Evolutionary conservation across 64 coral and sea anemone species (phyloP).

Genomic region (Astreopora myriophthalma): DNA sequence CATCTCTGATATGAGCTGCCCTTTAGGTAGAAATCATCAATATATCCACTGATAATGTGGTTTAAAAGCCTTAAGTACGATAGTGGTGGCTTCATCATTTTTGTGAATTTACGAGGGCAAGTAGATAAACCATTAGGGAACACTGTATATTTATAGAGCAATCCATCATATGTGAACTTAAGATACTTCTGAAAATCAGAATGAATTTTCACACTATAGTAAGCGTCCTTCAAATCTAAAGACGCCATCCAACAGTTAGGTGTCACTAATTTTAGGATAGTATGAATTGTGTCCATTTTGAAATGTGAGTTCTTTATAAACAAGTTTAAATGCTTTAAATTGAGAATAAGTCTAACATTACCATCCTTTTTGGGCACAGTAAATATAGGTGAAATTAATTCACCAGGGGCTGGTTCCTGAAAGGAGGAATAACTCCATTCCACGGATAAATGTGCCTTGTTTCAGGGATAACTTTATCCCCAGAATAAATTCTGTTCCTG

Average conservation of each 20-base stretch:
- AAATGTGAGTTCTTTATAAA: slow-evolving; percentile 18
- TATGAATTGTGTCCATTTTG: slow-evolving; percentile 29
- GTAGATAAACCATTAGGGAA: slow-evolving; percentile 32
- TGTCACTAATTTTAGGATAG: slow-evolving; percentile 8
- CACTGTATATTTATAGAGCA: slow-evolving; percentile 14
- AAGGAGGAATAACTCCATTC: too few species aligned
- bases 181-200: slow-evolving; percentile 40
- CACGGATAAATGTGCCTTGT: too few species aligned
- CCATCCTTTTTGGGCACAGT: slow-evolving; percentile 47
- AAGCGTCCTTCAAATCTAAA: slow-evolving; percentile 51
- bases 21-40: slow-evolving; percentile 67
- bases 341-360: slow-evolving; percentile 8
- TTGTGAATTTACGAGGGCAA: slow-evolving; percentile 1
- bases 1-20: slow-evolving; percentile 10
- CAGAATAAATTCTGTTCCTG: too few species aligned
- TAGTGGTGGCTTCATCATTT: slow-evolving; percentile 44
- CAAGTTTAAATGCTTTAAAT: slow-evolving; percentile 30
- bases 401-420: too few species aligned
- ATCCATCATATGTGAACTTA: not conserved
- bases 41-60: slow-evolving; percentile 60
- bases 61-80: not conserved
- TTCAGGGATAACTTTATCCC: too few species aligned
- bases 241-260: slow-evolving; percentile 33
- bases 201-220: slow-evolving; percentile 2
- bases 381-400: slow-evolving; percentile 33